phyloP scores from a whole-genome alignment of 2,797 vertebrate genomes.

The Crocodylus rhombifer region DNA sequence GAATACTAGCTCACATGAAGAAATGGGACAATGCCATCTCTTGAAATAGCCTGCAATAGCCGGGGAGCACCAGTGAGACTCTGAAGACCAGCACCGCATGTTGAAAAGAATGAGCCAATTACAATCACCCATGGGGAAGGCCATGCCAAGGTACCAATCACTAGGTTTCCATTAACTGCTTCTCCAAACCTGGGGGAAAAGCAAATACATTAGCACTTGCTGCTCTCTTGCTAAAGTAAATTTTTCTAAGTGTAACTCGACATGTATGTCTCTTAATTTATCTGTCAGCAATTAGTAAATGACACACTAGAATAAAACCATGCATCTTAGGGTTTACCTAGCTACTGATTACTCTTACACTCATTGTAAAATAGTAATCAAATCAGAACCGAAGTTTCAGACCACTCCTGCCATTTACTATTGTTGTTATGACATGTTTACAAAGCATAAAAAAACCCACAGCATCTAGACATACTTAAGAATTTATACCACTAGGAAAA shows the following conservation, averaged over 20 bases:
- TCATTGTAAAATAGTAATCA: neutral
- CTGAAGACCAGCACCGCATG: constrained; percentile 95
- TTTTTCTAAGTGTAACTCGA: neutral
- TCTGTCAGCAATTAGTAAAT: neutral
- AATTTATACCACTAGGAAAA: neutral
- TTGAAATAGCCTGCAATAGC: constrained; percentile 94
- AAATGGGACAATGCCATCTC: constrained; percentile 94
- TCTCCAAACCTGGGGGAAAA: constrained; percentile 88
- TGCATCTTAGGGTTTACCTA: fast-evolving
- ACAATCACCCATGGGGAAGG: constrained; percentile 98
- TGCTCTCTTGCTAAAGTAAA: neutral
- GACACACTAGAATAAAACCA: neutral
- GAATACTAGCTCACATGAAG: constrained; percentile 84
- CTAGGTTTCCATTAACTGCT: constrained; percentile 93
- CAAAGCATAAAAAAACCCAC: neutral
- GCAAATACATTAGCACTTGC: neutral
- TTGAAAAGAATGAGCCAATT: constrained; percentile 97
- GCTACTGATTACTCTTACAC: neutral
- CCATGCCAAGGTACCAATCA: constrained; percentile 95
- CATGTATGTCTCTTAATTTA: neutral
- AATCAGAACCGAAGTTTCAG: neutral
- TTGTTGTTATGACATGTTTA: neutral
- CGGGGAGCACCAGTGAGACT: constrained; percentile 95
- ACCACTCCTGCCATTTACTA: neutral
- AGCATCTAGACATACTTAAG: neutral